Base-by-base conservation (phyloP, 2,113 vertebrate genomes). In the Diadophis punctatus region DNA sequence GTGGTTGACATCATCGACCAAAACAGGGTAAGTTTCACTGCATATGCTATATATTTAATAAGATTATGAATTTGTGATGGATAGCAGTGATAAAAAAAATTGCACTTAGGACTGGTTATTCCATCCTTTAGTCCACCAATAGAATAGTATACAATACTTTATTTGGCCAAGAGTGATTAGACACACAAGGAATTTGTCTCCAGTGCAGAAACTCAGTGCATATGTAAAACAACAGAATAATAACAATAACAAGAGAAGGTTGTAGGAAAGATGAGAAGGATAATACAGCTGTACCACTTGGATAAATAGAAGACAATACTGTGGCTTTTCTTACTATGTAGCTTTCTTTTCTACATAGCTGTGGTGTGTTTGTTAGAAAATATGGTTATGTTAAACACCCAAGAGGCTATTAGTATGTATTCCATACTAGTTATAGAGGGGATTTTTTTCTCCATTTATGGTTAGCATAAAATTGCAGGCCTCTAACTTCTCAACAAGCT, bases 1-100 rank as follows among this genome's bases (percentile, higher is more conserved):
- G 99, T 99, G 5, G 98, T 99, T 11, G 99, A 99, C 95, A 99
- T 99, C n/a, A 99, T 99, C 80, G 99, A 99, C 96, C 99, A 99
- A 94, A 99, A 99, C 0, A 97, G 99, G 98, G 99, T 99, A 95
- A 97, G 97, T 51, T 22, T 0, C 14, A 55, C 2, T 43, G 0
- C 0, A 30, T 27, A 0, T 0, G 0, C 6, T 80, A 3, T 89
- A 52, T 4, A 3, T 84, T 3, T 49, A 85, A 18, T 48, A 56
- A 25, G 34, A 34, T 39, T 9, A 6, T 88, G 20, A 43, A 16
- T 58, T 88, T 34, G 16, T 39, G 74, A 1, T 20, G 22, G n/a
- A 18, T 34, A 43, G 48, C 3, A 20, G 30, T 52, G 14, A 87
- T n/a, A 51, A 87, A 5, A 12, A n/a, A 52, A 87, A 87, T 87